A percentile compares a stretch with the other conserved stretches of the same genome.
These are phyloP conservation scores for Pollicipes pollicipes DNA, from an alignment of 1,140 invertebrate species.

Conservation along the genomic window DNA sequence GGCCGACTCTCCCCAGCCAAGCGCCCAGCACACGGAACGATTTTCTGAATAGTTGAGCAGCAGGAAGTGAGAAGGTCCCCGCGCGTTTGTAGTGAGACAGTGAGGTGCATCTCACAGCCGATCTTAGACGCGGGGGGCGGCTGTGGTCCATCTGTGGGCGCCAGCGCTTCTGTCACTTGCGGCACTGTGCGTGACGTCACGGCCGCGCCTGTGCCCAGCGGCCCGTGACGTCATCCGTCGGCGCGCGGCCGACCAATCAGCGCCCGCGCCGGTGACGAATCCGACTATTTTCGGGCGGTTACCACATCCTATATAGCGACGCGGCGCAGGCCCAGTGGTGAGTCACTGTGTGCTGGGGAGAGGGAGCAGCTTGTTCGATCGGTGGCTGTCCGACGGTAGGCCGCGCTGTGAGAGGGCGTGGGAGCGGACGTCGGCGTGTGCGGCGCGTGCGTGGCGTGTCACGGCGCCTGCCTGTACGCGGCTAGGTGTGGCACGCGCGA, in stretches of 20 bases:
- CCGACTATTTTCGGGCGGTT: slow-evolving; percentile 27
- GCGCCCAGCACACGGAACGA: too few relatives aligned
- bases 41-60: too few relatives aligned
- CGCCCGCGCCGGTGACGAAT: slow-evolving; percentile 27
- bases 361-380: too few relatives aligned
- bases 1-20: too few relatives aligned
- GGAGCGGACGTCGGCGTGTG: slow-evolving; percentile 9
- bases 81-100: too few relatives aligned
- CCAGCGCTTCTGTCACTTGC: neutral
- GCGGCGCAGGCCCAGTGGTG: slow-evolving; percentile 13
- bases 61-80: too few relatives aligned
- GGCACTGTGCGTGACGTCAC: neutral
- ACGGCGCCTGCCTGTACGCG: slow-evolving; percentile 7
- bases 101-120: too few relatives aligned
- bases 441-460: neutral
- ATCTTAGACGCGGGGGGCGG: too few relatives aligned
- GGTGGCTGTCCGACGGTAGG: too few relatives aligned
- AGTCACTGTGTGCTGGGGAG: slow-evolving; percentile 15
- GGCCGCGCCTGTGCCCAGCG: neutral
- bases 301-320: slow-evolving; percentile 25
- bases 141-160: too few relatives aligned
- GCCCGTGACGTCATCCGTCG: neutral
- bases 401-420: slow-evolving; percentile 15
- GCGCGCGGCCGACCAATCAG: slow-evolving; percentile 28
- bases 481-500: slow-evolving; percentile 12